Evolutionary conservation across 1,140 invertebrate genomes (phyloP), one percentile per base, ranked within the genome.

Genomic region (Drosophila jambulina): DNA sequence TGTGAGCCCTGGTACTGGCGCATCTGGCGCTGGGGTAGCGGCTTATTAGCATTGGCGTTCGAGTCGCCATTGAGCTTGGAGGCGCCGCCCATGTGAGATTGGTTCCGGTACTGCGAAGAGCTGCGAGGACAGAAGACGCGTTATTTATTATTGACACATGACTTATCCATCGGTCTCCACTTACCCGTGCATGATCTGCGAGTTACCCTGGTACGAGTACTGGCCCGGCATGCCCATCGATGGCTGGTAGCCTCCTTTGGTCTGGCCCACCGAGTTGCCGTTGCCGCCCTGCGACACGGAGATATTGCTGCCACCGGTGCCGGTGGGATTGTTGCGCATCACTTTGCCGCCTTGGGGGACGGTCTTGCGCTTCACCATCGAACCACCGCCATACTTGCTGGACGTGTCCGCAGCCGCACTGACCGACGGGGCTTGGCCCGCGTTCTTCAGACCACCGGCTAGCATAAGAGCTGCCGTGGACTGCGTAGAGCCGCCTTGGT

Each of bases 31-130:
- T 88, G 92, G 4, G 88, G 80, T 63, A 93, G 49, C 36, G 91
- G 83, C 38, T 93, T 93, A 23, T 75, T 78, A 13, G 80, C 40
- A 58, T 81, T 87, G 25, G 61, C 45, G 9, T 78, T 84, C 4
- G 71, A 38, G 13, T 93, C 92, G 27, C 92, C 92, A 46, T 93
- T 93, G n/a, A 92, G 46, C 61, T 93, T 93, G n/a, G 88, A 70
- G 8, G 75, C 60, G 25, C 84, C 87, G 17, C 83, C 69, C 75
- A 92, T 69, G 43, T 87, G 84, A 45, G 85, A 83, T 69, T 84
- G 84, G 19, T 80, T 80, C 12, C 81, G 75, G 42, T 80, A 91
- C 59, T 82, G 74, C 12, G 75, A 68, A 13, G 84, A 77, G 46
- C 82, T 90, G 56, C 21, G 5, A 13, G 27, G 27, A 32, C 6